Conservation (phyloP, 2,888 invertebrate species). For the Exocentrus adspersus region DNA sequence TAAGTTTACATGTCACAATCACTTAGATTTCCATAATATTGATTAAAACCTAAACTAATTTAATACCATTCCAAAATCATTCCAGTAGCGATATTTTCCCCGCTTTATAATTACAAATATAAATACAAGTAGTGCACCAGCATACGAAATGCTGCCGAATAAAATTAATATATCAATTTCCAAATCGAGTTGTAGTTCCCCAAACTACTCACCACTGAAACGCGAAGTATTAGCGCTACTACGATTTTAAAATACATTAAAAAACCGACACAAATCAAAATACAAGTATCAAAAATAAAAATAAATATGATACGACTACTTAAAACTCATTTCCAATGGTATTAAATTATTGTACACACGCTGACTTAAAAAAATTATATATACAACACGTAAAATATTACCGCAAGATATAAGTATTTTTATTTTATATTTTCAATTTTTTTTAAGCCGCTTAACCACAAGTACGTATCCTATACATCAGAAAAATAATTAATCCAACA, state of each 20-base stretch:
- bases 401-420: conserved; percentile 49
- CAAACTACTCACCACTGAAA: conserved; percentile 10
- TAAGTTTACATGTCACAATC: conserved; percentile 25
- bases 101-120: conserved; percentile 21
- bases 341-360: conserved; percentile 35
- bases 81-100: conserved; percentile 30
- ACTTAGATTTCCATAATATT: conserved; percentile 26
- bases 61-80: conserved; percentile 27
- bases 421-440: conserved; percentile 22
- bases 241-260: conserved; percentile 20
- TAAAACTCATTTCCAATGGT: conserved; percentile 47
- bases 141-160: conserved; percentile 16
- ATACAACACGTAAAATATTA: conserved; percentile 58
- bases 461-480: conserved; percentile 29
- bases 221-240: conserved; percentile 15
- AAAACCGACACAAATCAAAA: conserved; percentile 12
- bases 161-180: conserved; percentile 19
- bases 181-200: conserved; percentile 7
- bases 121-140: conserved; percentile 19
- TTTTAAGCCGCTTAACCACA: conserved; percentile 26
- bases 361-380: conserved; percentile 39
- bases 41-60: conserved; percentile 31
- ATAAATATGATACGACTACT: conserved; percentile 46
- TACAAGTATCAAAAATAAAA: conserved; percentile 40
- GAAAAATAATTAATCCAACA: conserved; percentile 38